Base-by-base conservation (phyloP, 2,888 invertebrate genomes). In the Drosophila atroscutellata region DNA sequence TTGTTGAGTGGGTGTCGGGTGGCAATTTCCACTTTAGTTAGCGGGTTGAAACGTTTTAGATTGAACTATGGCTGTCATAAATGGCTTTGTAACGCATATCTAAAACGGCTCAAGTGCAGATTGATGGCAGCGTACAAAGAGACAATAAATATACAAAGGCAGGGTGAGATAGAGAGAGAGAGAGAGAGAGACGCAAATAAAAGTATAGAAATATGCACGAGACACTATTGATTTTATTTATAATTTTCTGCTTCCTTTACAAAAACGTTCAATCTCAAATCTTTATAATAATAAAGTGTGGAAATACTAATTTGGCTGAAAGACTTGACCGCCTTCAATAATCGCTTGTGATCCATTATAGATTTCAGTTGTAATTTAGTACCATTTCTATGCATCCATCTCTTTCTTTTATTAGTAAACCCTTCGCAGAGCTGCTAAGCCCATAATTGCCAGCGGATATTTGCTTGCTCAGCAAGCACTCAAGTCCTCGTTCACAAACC, bases 61-160 rank as follows among this genome's bases (percentile, higher is more conserved):
- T 83, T 84, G 79, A 86, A 84, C 84, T 84, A 86, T 84, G 83
- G 80, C 62, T 79, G 82, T 83, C 86, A 86, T 86, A 85, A 84
- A 84, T 83, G 86, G 83, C 82, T 82, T 76, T 72, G 76, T 72
- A 57, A 64, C 54, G 81, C 70, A 73, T 85, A 86, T 86, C 85
- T 86, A 81, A 86, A 86, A 81, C 85, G 85, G 75, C 84, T 84
- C 85, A 69, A 85, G 79, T 75, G 71, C 80, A 72, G 80, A 85
- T 85, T 83, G 77, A 85, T 80, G 81, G 81, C 75, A 57, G n/a
- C 59, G 24, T 58, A 67, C 77, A 75, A 77, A 62, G 61, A 28
- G 66, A 34, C 64, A 56, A 62, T 64, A 58, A 67, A 55, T 32
- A 37, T 36, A 30, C 28, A 60, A 13, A 55, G 3, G 7, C 36